Evolutionary conservation across 2,113 vertebrate genomes (phyloP), one percentile per base, ranked within the genome.

Genomic region (Laterallus jamaicensis): DNA sequence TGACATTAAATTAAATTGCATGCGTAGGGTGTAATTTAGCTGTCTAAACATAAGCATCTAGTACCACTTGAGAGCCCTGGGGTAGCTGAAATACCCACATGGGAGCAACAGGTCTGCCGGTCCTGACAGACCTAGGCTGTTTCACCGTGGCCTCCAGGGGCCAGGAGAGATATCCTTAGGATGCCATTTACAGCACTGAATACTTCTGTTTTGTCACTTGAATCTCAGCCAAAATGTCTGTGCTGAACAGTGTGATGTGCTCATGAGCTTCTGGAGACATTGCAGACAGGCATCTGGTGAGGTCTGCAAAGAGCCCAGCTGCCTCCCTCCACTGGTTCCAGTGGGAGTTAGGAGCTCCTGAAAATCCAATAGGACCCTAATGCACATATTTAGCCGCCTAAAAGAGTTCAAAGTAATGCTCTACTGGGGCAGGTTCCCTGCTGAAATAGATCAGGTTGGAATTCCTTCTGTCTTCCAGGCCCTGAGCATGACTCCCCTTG

Each of bases 1-100:
- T 81, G 88, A 91, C 54, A 73, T 85, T 87, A 86, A 95, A 94
- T 80, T 86, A 93, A 91, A 95, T 66, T 89, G 74, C 74, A 92
- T 2, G n/a, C 3, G 0, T 56, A 87, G 56, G 67, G 59, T 89
- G 49, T 63, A 83, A 95, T 88, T 92, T 92, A 94, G 67, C 77
- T 93, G 86, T 95, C 91, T 89, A 95, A 95, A 93, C 59, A 82
- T 31, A 78, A 82, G 70, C 47, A 84, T 68, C 1, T 19, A 74
- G 47, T 66, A 68, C 47, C 66, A 66, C 79, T 78, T 89, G 58
- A 69, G 70, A 92, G 54, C 81, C 42, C 81, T 69, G 52, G 24
- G 56, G 84, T 84, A 58, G 56, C 49, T 87, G 89, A 91, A 92
- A 79, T 79, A 93, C 16, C 89, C 69, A 68, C 54, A n/a, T 25